Percentiles rank a stretch among this genome's conserved stretches.
Conservation (phyloP, 2,888 invertebrate genomes). For the Cheilosia soror region DNA sequence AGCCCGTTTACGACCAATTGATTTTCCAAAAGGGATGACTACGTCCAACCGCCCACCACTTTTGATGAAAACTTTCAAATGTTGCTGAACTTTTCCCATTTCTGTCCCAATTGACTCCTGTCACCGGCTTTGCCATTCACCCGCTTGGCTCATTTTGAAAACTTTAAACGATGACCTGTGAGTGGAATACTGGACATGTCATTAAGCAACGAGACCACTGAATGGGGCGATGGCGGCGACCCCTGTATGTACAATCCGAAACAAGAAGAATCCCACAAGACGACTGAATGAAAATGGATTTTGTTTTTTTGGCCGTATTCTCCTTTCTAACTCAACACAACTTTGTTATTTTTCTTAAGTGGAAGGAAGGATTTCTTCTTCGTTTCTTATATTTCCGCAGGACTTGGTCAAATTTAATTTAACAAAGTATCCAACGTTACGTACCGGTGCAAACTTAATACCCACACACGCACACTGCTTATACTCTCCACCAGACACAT, state of each 20-base stretch:
- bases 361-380: slow-evolving; percentile 52
- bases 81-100: slow-evolving; percentile 62
- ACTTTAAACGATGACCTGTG: slow-evolving; percentile 72
- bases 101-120: slow-evolving; percentile 56
- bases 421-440: slow-evolving; percentile 63
- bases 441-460: slow-evolving; percentile 55
- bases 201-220: slow-evolving; percentile 48
- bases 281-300: slow-evolving; percentile 6
- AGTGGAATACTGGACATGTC: slow-evolving; percentile 68
- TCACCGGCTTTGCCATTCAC: slow-evolving; percentile 14
- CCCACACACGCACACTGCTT: slow-evolving; percentile 31
- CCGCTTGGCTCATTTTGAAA: slow-evolving; percentile 17
- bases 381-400: slow-evolving; percentile 52
- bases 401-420: slow-evolving; percentile 74
- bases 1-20: slow-evolving; percentile 63
- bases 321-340: slow-evolving; percentile 13
- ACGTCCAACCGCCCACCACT: slow-evolving; percentile 13
- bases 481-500: background rate
- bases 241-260: slow-evolving; percentile 36
- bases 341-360: slow-evolving; percentile 56
- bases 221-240: slow-evolving; percentile 15
- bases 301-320: slow-evolving; percentile 2
- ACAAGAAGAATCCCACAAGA: slow-evolving; percentile 34
- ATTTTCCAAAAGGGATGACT: slow-evolving; percentile 54
- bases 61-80: slow-evolving; percentile 69